phyloP scores from a whole-genome alignment of 2,888 invertebrate genomes.

The Drosophila nigricruria region DNA sequence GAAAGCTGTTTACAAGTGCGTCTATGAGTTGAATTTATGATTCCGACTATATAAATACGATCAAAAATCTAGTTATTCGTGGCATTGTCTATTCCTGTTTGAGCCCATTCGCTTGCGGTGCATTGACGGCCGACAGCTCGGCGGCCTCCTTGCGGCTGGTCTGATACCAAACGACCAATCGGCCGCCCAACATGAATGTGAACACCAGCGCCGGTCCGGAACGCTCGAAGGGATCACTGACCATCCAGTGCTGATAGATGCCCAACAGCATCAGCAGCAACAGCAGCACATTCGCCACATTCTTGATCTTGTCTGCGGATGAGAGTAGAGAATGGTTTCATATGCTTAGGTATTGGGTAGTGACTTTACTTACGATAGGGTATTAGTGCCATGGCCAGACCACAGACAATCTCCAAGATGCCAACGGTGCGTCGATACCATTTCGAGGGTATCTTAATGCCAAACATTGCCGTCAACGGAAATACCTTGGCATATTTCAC shows the following conservation, averaged over 20 bases:
- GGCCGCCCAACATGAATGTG: constrained; percentile 95
- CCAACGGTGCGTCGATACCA: constrained; percentile 95
- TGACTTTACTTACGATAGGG: constrained; percentile 90
- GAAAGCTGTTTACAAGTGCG: constrained; percentile 72
- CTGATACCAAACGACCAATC: constrained; percentile 93
- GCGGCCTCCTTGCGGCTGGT: constrained; percentile 87
- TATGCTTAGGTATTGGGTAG: neutral
- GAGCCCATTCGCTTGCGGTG: constrained; percentile 87
- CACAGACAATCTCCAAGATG: constrained; percentile 93
- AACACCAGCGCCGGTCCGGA: constrained; percentile 96
- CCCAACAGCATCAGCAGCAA: constrained; percentile 94
- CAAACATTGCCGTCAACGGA: constrained; percentile 92
- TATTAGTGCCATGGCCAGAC: constrained; percentile 92
- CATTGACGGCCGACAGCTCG: constrained; percentile 85
- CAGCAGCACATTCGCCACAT: constrained; percentile 94
- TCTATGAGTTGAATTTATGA: constrained; percentile 46
- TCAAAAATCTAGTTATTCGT: constrained; percentile 7
- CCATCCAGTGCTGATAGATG: constrained; percentile 96
- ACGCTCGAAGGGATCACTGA: constrained; percentile 96
- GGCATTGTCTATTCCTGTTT: constrained; percentile 87
- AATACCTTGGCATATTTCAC: constrained; percentile 98
- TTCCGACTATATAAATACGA: constrained; percentile 39
- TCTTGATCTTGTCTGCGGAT: constrained; percentile 92
- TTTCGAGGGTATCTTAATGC: constrained; percentile 95
- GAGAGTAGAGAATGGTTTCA: neutral